A percentile compares a stretch with the other conserved stretches of the same genome.
These are phyloP conservation scores for Anhinga rufa DNA, from an alignment of 2,113 vertebrate genomes.

Conservation along the genomic window DNA sequence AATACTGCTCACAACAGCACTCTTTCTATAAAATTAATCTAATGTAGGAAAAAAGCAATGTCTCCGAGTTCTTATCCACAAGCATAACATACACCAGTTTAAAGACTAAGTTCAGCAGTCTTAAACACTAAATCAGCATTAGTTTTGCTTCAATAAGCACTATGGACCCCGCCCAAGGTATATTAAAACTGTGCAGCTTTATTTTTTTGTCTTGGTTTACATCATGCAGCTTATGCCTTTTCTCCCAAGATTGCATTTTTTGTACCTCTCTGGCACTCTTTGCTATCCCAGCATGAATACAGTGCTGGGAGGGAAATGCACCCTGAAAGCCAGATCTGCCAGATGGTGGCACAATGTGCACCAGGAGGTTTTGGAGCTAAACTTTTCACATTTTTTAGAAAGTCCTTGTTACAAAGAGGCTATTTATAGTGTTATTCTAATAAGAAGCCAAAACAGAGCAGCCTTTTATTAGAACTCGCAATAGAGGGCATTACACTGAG, in stretches of 20 bases:
- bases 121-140: not conserved
- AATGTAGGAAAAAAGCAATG: not conserved
- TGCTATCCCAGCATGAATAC: not conserved
- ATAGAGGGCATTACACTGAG: conserved; percentile 2
- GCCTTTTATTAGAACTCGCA: conserved; percentile 29
- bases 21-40: not conserved
- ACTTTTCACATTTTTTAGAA: not conserved
- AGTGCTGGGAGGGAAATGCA: not conserved
- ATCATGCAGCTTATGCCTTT: not conserved
- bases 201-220: not conserved
- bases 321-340: not conserved
- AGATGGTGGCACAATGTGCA: conserved; percentile 42
- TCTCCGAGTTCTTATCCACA: not conserved
- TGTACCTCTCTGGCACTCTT: not conserved
- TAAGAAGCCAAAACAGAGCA: conserved; percentile 37
- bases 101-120: not conserved
- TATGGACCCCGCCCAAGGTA: not conserved
- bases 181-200: not conserved
- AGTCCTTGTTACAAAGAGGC: conserved; percentile 35
- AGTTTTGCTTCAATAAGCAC: not conserved
- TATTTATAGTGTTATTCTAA: conserved; percentile 48
- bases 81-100: not conserved
- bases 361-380: conserved; percentile 10
- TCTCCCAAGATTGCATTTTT: not conserved
- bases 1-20: not conserved